Conservation (phyloP, 35 echinoderm and acorn worm species). For the Heliocidaris erythrogramma region DNA sequence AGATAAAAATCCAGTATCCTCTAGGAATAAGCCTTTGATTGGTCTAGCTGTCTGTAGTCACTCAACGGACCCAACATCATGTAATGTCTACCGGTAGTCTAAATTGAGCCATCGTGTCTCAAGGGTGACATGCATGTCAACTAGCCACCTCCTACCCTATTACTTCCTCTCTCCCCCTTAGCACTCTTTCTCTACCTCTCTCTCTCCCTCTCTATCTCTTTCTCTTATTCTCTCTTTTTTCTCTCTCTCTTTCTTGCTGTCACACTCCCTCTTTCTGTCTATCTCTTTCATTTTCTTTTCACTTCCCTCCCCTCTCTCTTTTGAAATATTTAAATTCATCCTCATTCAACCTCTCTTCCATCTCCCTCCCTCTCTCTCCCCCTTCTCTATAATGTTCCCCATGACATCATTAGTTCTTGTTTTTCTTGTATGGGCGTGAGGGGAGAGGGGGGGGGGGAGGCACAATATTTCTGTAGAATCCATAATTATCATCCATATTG, state of each 20-base stretch:
- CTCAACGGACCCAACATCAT: constrained; percentile 12
- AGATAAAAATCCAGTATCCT: not conserved
- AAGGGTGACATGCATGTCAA: constrained; percentile 8
- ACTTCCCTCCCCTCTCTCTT: not conserved
- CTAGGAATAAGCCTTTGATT: not conserved
- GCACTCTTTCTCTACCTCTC: too few relatives aligned
- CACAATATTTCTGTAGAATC: too few relatives aligned
- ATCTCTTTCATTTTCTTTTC: not conserved
- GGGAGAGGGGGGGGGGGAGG: too few relatives aligned
- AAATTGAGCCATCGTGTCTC: not conserved
- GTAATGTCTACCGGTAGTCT: constrained; percentile 3
- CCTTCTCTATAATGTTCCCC: too few relatives aligned
- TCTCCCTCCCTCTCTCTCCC: not conserved
- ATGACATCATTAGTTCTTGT: too few relatives aligned
- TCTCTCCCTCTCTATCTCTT: not conserved
- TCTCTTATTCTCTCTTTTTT: too few relatives aligned
- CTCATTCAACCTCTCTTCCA: not conserved
- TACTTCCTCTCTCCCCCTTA: not conserved
- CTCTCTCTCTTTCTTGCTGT: not conserved
- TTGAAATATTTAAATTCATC: not conserved
- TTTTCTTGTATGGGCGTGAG: too few relatives aligned
- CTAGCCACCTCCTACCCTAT: not conserved
- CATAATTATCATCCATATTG: too few relatives aligned
- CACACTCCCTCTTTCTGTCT: not conserved
- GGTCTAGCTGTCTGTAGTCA: not conserved